phyloP scores from a whole-genome alignment of 2,113 vertebrate genomes.

The Ia io region DNA sequence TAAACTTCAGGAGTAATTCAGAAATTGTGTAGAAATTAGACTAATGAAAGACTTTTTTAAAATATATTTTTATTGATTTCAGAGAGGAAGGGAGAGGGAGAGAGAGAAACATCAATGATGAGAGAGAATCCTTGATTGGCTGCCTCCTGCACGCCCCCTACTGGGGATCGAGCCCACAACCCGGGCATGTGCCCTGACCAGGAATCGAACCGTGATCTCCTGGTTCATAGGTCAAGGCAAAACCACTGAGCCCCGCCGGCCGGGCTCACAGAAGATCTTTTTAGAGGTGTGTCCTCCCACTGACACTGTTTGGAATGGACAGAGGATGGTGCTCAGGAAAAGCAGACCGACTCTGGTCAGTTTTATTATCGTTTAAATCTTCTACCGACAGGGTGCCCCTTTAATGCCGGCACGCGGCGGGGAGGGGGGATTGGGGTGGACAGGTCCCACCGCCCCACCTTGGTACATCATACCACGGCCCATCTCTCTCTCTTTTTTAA shows the following conservation, averaged over 20 bases:
- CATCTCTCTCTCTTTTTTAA: not conserved
- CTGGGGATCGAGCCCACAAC: too few relatives aligned
- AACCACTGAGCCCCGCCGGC: too few relatives aligned
- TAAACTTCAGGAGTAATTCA: not conserved
- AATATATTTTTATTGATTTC: too few relatives aligned
- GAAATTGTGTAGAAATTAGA: not conserved
- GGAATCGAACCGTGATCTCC: too few relatives aligned
- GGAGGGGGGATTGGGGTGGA: not conserved
- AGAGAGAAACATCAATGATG: too few relatives aligned
- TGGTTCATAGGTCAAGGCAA: too few relatives aligned
- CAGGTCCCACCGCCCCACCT: rapidly evolving
- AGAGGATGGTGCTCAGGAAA: not conserved
- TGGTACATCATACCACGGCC: not conserved
- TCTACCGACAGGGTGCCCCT: too few relatives aligned
- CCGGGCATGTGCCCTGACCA: too few relatives aligned
- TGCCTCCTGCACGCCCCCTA: too few relatives aligned
- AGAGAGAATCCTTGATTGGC: too few relatives aligned
- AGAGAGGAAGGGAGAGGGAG: too few relatives aligned
- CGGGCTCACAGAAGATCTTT: too few relatives aligned
- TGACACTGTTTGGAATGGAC: not conserved
- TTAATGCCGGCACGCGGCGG: rapidly evolving
- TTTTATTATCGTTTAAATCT: not conserved
- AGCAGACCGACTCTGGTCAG: not conserved
- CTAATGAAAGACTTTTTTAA: not conserved
- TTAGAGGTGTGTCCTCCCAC: not conserved